Evolutionary conservation across 2,113 vertebrate species (phyloP).

Genomic region (Leptosomus discolor): DNA sequence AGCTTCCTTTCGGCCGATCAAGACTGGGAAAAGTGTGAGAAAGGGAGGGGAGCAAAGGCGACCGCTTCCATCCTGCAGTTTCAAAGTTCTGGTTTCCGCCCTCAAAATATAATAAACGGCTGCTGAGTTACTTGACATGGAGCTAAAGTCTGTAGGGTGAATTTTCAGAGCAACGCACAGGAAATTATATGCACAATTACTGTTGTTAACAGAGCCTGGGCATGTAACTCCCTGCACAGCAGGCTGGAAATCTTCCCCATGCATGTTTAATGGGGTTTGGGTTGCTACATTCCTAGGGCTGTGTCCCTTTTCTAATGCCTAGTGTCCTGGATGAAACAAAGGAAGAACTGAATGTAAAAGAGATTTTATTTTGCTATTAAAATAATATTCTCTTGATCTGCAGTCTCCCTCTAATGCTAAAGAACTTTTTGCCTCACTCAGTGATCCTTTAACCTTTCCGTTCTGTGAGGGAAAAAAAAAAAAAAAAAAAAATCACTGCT

Average conservation of each 20-base stretch:
- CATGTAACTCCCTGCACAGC: constrained; percentile 73
- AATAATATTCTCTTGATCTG: constrained; percentile 49
- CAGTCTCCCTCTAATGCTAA: neutral
- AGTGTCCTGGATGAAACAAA: constrained; percentile 67
- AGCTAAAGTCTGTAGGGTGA: constrained; percentile 65
- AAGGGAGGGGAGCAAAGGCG: neutral
- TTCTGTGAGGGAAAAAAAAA: neutral
- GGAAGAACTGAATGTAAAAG: constrained; percentile 30
- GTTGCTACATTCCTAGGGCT: constrained; percentile 67
- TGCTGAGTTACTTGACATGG: constrained; percentile 47
- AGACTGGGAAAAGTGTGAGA: neutral
- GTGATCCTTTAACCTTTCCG: constrained; percentile 33
- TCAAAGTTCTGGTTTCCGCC: neutral
- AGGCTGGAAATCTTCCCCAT: constrained; percentile 69
- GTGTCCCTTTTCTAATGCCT: constrained; percentile 58
- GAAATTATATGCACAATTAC: constrained; percentile 76
- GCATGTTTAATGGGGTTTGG: constrained; percentile 74
- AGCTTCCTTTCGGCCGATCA: fast-evolving
- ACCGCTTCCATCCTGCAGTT: neutral
- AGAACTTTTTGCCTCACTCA: constrained; percentile 29
- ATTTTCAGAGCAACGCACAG: constrained; percentile 59
- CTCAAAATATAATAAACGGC: constrained; percentile 39
- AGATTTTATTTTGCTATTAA: constrained; percentile 45
- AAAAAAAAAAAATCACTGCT: neutral
- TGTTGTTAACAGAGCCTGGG: constrained; percentile 74